Base-by-base conservation (phyloP, 2,888 invertebrate species). In the Apoda limacodes region DNA sequence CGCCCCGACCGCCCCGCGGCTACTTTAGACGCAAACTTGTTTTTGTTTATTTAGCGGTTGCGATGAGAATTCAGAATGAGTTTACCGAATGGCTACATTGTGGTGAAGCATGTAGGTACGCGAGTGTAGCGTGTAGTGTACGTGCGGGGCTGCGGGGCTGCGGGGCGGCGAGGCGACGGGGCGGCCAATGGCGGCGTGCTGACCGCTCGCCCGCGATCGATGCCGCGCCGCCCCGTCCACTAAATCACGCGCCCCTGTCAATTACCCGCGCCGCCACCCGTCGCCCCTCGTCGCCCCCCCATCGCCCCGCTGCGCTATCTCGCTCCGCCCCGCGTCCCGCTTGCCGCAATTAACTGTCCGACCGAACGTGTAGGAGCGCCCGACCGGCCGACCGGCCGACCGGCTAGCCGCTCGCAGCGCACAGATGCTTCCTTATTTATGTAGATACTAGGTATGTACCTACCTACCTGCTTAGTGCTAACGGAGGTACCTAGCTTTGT, bases 161-260 rank as follows among this genome's bases (percentile, higher is more conserved):
- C 38, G 24, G 34, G 13, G 22, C 30, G 35, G 28, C 31, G 37
- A 21, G 37, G 39, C 32, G 28, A 23, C 39, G 30, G 41, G 43
- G 34, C 43, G 46, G 31, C 61, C 64, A 63, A 60, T 58, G 28
- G 39, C 50, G 34, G 30, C 44, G 51, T 52, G 42, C 50, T 48
- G 52, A 43, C 59, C 57, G 46, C 42, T n/a, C n/a, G n/a, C n/a
- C n/a, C 37, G 35, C 26, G 28, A 19, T 25, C 27, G 33, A 39
- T 33, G 25, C 27, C 15, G 29, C 27, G 2, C 34, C 27, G 32
- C 42, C 35, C 39, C 39, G 22, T 35, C 39, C 36, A 48, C 41
- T 52, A 47, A 46, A 51, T 50, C 48, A 46, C 47, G 39, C 43
- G 39, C 38, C 38, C 33, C 35, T 42, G 46, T 39, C 42, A 50